Conservation (phyloP, 2,113 vertebrate species). For the Larimichthys polyactis region DNA sequence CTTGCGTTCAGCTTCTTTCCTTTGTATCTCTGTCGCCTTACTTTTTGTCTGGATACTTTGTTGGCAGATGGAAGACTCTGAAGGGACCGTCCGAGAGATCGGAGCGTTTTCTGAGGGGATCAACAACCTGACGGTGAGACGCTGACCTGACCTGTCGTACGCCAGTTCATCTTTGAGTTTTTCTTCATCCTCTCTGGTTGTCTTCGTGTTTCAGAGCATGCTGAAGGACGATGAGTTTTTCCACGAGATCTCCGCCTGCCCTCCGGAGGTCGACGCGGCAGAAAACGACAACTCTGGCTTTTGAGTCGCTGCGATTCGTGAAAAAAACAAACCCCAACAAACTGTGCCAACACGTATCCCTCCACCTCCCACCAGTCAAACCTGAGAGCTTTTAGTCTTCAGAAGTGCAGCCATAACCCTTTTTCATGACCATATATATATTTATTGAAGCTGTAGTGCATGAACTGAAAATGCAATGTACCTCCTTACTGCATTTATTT, state of each 20-base stretch:
- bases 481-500: slow-evolving; percentile 17
- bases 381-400: slow-evolving; percentile 26
- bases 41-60: neutral
- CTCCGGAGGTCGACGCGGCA: slow-evolving; percentile 83
- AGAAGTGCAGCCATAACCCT: neutral
- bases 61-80: slow-evolving; percentile 95
- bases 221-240: slow-evolving; percentile 95
- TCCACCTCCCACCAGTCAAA: slow-evolving; percentile 7
- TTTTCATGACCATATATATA: slow-evolving; percentile 25
- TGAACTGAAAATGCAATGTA: slow-evolving; percentile 50
- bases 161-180: neutral
- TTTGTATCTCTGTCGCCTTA: neutral
- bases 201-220: slow-evolving; percentile 89
- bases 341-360: slow-evolving; percentile 26
- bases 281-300: slow-evolving; percentile 85
- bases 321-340: neutral
- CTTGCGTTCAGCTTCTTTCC: neutral
- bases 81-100: slow-evolving; percentile 94
- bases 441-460: slow-evolving; percentile 70
- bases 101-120: slow-evolving; percentile 97
- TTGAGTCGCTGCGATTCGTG: slow-evolving; percentile 69
- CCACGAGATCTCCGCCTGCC: slow-evolving; percentile 82
- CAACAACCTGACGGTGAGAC: slow-evolving; percentile 95
- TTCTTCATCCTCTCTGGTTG: neutral
- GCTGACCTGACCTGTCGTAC: neutral